Evolutionary conservation across 2,113 vertebrate genomes (phyloP), one percentile per base, ranked within the genome.

Genomic region (Alligator sinensis): DNA sequence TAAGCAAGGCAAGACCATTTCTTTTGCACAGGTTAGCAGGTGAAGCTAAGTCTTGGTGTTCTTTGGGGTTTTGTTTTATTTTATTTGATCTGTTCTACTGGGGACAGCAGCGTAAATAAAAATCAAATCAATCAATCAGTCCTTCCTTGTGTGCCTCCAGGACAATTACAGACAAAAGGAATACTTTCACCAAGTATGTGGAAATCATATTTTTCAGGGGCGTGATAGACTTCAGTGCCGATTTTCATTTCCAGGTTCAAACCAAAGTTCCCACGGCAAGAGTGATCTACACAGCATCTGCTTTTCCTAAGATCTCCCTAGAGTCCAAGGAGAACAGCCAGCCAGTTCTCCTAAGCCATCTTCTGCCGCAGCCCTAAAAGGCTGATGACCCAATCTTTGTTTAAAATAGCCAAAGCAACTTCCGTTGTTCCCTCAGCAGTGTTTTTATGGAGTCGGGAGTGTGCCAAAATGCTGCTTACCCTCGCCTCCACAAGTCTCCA

Each of bases 271-370:
- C 96, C 94, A 97, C 64, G 75, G 81, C 11, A 84, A 80, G 79
- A 82, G 92, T 0, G 4, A 64, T 82, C 72, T 84, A 38, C 0
- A 0, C 72, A 79, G 93, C 77, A 47, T 2, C 83, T 0, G 54
- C 92, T 96, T 93, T 74, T 93, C 89, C 91, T 86, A 91, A 79
- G 87, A 94, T 55, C 82, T 96, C 92, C 93, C 92, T 30, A 89
- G 93, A 94, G 95, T 83, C 77, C 11, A 61, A 80, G 70, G 83
- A 96, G 75, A 47, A 47, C 47, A 47, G 47, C 47, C 77, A 77
- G 58, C 10, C 21, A 0, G 78, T 55, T 82, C 92, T 88, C 89
- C 93, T 88, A 92, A 80, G 91, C 82, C 85, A 88, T 87, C 94
- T 89, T 91, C 94, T 94, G 95, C 87, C 84, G 61, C 3, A 91